A percentile compares a stretch with the other conserved stretches of the same genome.
Evolutionary conservation across 2,888 invertebrate genomes (phyloP).

Genomic region (Cerastoderma edule): DNA sequence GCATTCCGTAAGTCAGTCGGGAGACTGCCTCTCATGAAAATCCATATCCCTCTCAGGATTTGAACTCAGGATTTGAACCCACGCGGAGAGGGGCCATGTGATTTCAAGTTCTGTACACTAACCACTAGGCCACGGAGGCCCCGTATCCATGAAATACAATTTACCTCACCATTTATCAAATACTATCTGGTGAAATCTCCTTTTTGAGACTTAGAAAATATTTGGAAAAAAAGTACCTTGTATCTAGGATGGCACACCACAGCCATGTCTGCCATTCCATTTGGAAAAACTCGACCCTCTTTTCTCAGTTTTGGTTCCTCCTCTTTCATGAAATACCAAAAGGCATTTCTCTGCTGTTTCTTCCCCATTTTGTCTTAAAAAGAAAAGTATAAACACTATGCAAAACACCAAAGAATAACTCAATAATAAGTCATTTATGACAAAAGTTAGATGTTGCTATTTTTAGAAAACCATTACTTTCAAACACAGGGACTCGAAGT

Average conservation of each 20-base stretch:
- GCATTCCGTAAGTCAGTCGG: too few species aligned
- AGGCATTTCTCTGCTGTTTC: conserved; percentile 73
- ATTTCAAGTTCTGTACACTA: too few species aligned
- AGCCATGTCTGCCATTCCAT: conserved; percentile 77
- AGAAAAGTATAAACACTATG: not conserved
- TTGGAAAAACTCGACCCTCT: conserved; percentile 73
- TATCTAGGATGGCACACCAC: conserved; percentile 75
- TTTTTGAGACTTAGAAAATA: not conserved
- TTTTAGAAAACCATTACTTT: too few species aligned
- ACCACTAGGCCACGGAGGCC: too few species aligned
- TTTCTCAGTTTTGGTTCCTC: conserved; percentile 67
- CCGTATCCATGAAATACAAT: not conserved
- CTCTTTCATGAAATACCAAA: conserved; percentile 78
- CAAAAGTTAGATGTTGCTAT: too few species aligned
- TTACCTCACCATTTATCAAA: not conserved
- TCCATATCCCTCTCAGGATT: too few species aligned
- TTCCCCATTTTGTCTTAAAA: conserved; percentile 65
- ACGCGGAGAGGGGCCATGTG: too few species aligned
- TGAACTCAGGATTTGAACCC: too few species aligned
- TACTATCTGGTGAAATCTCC: not conserved
- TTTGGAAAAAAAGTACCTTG: conserved; percentile 65
- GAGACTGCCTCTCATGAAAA: too few species aligned
- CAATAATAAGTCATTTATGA: too few species aligned
- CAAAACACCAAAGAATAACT: too few species aligned
- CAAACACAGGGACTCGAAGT: too few species aligned